These are phyloP conservation scores for Pseudeuparius sepicola DNA, from an alignment of 2,888 invertebrate species.

Conservation along the genomic window DNA sequence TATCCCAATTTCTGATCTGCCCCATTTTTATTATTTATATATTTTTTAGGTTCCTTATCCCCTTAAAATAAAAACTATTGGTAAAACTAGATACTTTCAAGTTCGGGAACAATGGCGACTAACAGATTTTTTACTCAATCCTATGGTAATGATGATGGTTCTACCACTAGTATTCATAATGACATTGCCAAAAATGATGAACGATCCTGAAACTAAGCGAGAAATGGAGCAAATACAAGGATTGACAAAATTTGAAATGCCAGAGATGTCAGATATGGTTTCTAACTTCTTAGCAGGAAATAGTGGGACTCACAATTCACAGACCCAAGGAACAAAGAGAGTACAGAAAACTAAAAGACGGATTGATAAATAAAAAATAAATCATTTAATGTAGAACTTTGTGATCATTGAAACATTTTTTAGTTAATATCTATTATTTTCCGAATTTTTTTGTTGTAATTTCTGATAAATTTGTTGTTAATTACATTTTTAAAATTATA, in stretches of 20 bases:
- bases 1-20: no score
- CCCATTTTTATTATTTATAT: no score
- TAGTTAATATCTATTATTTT: no score
- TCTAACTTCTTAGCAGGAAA: conserved; percentile 79
- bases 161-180: conserved; percentile 82
- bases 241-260: conserved; percentile 75
- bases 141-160: conserved; percentile 98
- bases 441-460: no score
- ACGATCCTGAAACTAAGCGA: conserved; percentile 94
- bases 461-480: no score
- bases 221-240: conserved; percentile 86
- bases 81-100: conserved; percentile 70
- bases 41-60: conserved; percentile 96
- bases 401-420: no score
- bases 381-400: not conserved
- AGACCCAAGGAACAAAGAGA: conserved; percentile 26
- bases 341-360: conserved; percentile 31
- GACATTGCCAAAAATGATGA: conserved; percentile 93
- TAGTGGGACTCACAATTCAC: conserved; percentile 37
- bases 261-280: conserved; percentile 92
- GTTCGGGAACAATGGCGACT: conserved; percentile 92
- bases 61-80: conserved; percentile 73
- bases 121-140: conserved; percentile 92
- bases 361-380: conserved; percentile 10
- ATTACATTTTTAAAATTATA: no score